A percentile compares a stretch with the other conserved stretches of the same genome.
These are phyloP conservation scores for Malurus splendens DNA, from an alignment of 2,797 vertebrate species.

Conservation along the genomic window DNA sequence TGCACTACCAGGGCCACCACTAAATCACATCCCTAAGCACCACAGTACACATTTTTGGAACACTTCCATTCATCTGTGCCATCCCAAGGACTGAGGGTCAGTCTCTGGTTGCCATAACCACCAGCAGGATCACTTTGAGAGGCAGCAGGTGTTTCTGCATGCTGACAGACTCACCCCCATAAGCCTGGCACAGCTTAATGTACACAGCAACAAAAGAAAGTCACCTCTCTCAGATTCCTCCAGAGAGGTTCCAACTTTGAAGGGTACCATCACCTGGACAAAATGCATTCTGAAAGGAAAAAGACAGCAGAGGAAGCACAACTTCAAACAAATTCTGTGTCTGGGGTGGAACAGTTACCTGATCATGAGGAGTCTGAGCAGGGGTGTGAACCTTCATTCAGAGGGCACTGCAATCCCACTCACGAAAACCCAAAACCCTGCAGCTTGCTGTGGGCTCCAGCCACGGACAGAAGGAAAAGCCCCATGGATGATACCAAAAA, in stretches of 20 bases:
- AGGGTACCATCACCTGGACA: too few relatives aligned
- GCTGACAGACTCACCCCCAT: not conserved
- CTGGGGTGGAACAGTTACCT: not conserved
- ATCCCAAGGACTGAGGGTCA: not conserved
- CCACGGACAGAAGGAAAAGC: not conserved
- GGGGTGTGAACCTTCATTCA: not conserved
- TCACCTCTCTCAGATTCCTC: not conserved
- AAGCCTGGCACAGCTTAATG: rapidly evolving
- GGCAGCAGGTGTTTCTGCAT: not conserved
- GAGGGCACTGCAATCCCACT: not conserved
- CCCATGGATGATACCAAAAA: not conserved
- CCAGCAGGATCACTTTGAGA: not conserved
- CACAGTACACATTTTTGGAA: not conserved
- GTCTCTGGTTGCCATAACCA: not conserved
- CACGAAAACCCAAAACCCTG: not conserved
- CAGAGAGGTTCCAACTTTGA: not conserved
- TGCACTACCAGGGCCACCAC: not conserved
- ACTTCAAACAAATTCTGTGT: not conserved
- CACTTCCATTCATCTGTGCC: not conserved
- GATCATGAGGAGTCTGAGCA: not conserved
- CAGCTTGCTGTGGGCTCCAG: not conserved
- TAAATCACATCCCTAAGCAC: not conserved
- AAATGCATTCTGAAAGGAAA: not conserved
- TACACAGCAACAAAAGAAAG: not conserved
- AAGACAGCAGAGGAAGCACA: not conserved